Percentiles rank a stretch among this genome's conserved stretches.
phyloP scores from a whole-genome alignment of 2,888 invertebrate species.

The Vesta saturnalis region DNA sequence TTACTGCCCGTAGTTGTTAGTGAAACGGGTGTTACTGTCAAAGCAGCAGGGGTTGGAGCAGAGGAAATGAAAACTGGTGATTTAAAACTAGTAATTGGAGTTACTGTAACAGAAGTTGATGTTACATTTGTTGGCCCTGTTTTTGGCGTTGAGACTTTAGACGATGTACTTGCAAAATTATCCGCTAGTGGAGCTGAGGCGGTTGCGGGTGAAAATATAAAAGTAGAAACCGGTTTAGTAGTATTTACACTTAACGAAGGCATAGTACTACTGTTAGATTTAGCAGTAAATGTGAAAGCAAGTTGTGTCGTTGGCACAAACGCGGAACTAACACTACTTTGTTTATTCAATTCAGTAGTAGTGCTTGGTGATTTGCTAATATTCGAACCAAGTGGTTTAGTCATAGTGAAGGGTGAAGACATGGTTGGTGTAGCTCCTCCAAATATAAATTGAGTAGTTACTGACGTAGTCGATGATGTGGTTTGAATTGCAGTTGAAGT shows the following conservation, averaged over 20 bases:
- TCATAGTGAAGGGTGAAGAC: neutral
- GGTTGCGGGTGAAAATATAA: neutral
- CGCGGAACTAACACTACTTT: conserved; percentile 23
- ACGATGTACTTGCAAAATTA: neutral
- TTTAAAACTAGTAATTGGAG: neutral
- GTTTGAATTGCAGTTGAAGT: no score
- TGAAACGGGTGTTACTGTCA: neutral
- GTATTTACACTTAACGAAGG: neutral
- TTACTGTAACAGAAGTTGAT: neutral
- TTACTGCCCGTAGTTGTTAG: no score
- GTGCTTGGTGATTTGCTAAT: neutral
- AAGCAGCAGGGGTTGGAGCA: neutral
- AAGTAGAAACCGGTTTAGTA: conserved; percentile 21
- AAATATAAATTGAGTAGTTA: no score
- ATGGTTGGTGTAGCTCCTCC: neutral
- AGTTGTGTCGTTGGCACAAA: conserved; percentile 36
- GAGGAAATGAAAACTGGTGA: neutral
- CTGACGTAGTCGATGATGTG: no score
- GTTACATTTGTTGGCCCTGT: neutral
- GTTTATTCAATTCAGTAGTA: conserved; percentile 1
- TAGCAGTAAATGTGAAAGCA: conserved; percentile 18
- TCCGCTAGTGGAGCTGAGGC: neutral
- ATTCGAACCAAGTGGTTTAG: neutral
- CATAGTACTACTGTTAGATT: neutral
- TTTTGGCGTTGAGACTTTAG: neutral